Conservation (phyloP, 1,140 invertebrate species). For the Zaprionus africanus region DNA sequence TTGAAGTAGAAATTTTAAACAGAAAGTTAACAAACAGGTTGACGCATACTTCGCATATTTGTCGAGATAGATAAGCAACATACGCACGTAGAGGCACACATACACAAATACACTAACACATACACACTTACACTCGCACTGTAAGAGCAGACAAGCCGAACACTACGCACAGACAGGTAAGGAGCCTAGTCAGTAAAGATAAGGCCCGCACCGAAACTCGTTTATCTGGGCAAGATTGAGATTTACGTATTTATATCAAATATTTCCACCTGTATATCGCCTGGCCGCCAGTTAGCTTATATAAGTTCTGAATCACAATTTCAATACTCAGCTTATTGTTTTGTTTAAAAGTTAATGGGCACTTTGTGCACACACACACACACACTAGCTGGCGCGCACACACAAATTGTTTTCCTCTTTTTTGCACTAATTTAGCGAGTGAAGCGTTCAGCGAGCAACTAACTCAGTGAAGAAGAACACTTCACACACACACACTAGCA, state of each 20-base stretch:
- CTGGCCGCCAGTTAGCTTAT: constrained; percentile 20
- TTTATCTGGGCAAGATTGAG: constrained; percentile 54
- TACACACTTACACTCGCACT: not conserved
- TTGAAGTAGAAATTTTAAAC: constrained; percentile 71
- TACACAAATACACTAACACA: constrained; percentile 6
- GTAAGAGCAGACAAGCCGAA: not conserved
- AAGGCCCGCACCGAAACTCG: constrained; percentile 50
- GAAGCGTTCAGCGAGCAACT: constrained; percentile 35
- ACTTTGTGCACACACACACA: constrained; percentile 12
- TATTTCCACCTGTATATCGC: constrained; percentile 48
- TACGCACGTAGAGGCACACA: constrained; percentile 23
- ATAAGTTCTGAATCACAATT: constrained; percentile 38
- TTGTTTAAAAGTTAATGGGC: constrained; percentile 52
- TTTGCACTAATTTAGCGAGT: constrained; percentile 54
- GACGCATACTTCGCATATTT: constrained; percentile 82
- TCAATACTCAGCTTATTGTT: constrained; percentile 32
- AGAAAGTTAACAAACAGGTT: constrained; percentile 81
- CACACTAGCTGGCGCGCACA: constrained; percentile 11
- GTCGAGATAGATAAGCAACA: constrained; percentile 75
- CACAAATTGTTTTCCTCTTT: constrained; percentile 49
- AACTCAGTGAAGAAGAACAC: constrained; percentile 51
- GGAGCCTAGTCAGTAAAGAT: constrained; percentile 40
- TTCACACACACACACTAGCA: constrained; percentile 27
- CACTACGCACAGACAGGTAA: constrained; percentile 17
- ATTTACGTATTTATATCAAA: constrained; percentile 46